A percentile compares a stretch with the other conserved stretches of the same genome.
Conservation (phyloP, 2,797 vertebrate genomes). For the Molothrus aeneus region DNA sequence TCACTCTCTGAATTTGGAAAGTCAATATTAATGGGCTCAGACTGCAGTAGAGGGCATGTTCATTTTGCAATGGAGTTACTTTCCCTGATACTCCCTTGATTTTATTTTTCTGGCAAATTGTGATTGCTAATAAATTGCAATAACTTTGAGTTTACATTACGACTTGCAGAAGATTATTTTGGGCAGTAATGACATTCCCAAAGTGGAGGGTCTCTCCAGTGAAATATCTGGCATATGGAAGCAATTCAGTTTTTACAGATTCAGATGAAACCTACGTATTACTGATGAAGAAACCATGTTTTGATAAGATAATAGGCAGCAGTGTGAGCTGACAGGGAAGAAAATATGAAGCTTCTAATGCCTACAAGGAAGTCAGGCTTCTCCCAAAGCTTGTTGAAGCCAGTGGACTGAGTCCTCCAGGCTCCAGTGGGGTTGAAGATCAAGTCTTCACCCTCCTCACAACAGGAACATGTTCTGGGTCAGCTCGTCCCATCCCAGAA, state of each 20-base stretch:
- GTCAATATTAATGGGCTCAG: neutral
- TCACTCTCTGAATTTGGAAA: neutral
- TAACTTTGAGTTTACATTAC: conserved; percentile 72
- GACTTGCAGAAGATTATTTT: conserved; percentile 68
- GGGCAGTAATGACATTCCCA: conserved; percentile 71
- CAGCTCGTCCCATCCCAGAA: conserved; percentile 2
- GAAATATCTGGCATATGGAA: conserved; percentile 74
- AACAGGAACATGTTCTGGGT: neutral
- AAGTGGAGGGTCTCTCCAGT: conserved; percentile 65
- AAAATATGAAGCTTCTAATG: conserved; percentile 4
- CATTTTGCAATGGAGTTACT: conserved; percentile 13
- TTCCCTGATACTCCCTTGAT: conserved; percentile 22
- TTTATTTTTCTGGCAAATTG: conserved; percentile 56
- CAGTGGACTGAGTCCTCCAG: neutral
- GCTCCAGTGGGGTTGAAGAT: neutral
- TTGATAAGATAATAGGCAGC: conserved; percentile 75
- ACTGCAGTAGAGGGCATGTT: neutral
- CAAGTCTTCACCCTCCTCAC: neutral
- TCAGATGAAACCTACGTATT: conserved; percentile 58
- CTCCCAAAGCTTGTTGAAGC: neutral
- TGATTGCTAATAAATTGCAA: conserved; percentile 74
- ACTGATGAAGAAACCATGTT: conserved; percentile 69
- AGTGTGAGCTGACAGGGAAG: neutral
- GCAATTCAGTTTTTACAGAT: conserved; percentile 63
- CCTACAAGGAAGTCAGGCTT: neutral